Conservation (phyloP, 2,888 invertebrate species). For the Drosophila antonietae region DNA sequence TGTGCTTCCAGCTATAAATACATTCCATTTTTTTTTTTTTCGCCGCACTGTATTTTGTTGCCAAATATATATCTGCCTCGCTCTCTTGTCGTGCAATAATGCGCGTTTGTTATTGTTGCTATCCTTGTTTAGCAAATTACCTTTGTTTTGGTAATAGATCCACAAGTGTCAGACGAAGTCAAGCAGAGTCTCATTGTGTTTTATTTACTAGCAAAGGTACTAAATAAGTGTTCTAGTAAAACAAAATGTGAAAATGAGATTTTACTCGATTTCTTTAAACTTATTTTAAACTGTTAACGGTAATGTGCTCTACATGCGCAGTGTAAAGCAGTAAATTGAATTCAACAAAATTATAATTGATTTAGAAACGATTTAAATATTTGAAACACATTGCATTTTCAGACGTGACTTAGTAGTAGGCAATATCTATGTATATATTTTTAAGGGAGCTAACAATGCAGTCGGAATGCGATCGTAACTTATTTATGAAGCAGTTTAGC, state of each 20-base stretch:
- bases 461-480: conserved; percentile 14
- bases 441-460: not conserved
- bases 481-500: conserved; percentile 36
- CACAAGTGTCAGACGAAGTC: not conserved
- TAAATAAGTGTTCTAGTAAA: too few relatives aligned
- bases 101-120: conserved; percentile 13
- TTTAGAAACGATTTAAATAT: not conserved
- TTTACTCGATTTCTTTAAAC: too few relatives aligned
- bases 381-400: not conserved
- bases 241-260: too few relatives aligned
- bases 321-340: too few relatives aligned
- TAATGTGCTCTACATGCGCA: not conserved
- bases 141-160: not conserved
- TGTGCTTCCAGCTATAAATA: conserved; percentile 43
- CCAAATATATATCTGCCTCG: conserved; percentile 22
- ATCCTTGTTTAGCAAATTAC: conserved; percentile 21
- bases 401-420: conserved; percentile 38
- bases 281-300: too few relatives aligned
- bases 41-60: conserved; percentile 15
- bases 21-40: conserved; percentile 34
- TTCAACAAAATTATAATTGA: not conserved
- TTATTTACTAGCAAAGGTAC: not conserved
- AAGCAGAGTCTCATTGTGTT: not conserved
- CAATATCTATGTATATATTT: too few relatives aligned
- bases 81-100: conserved; percentile 5